Conservation (phyloP, 2,888 invertebrate genomes). For the Meteorus colon region DNA sequence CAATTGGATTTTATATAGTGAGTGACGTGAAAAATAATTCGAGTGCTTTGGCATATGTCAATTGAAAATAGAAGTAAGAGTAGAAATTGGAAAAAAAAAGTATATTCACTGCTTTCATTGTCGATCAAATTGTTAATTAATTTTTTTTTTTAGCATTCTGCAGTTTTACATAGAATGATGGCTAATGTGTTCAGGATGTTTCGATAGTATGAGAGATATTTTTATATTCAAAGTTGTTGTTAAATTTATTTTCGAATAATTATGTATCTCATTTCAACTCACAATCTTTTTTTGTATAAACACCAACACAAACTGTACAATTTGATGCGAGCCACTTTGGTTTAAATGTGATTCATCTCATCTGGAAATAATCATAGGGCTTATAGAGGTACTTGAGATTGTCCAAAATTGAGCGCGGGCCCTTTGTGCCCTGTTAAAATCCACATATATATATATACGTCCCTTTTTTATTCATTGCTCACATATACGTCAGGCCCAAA, state of each 20-base stretch:
- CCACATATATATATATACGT: neutral
- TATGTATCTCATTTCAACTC: too few species aligned
- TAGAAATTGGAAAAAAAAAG: too few species aligned
- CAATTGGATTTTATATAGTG: neutral
- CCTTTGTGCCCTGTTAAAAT: conserved; percentile 10
- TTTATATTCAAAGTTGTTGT: too few species aligned
- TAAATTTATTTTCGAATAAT: too few species aligned
- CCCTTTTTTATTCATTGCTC: conserved; percentile 9
- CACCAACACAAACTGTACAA: neutral
- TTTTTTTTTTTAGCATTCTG: neutral
- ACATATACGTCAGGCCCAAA: neutral
- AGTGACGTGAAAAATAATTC: conserved; percentile 10
- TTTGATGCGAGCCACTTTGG: conserved; percentile 25
- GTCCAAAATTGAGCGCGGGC: conserved; percentile 11
- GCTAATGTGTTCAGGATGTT: too few species aligned
- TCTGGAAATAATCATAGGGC: conserved; percentile 37
- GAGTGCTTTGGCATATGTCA: neutral
- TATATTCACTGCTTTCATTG: neutral
- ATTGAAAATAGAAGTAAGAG: neutral
- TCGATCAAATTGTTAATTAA: neutral
- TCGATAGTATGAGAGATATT: too few species aligned
- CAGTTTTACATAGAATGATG: neutral
- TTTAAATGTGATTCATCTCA: conserved; percentile 34
- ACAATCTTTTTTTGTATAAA: neutral
- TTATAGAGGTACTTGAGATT: conserved; percentile 37